Conservation (phyloP, 2,888 invertebrate species). For the Phanerotoma sp. region DNA sequence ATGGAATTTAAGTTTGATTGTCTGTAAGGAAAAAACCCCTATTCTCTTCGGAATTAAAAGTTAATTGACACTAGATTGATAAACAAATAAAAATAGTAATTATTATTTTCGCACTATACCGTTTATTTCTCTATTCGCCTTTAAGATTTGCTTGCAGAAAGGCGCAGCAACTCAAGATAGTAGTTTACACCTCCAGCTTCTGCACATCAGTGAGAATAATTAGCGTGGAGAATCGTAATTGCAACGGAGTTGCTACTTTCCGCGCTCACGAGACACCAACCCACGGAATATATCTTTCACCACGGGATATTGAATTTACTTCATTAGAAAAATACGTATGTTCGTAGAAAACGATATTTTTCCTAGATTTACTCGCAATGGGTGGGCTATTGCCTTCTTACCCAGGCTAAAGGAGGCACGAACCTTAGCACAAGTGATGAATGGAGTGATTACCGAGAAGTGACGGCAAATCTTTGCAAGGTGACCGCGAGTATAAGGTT, state of each 20-base stretch:
- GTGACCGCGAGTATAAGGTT: slow-evolving; percentile 27
- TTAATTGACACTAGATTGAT: too few relatives aligned
- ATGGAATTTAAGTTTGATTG: too few relatives aligned
- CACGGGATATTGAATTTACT: slow-evolving; percentile 31
- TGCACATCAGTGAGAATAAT: slow-evolving; percentile 22
- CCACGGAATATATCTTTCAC: slow-evolving; percentile 22
- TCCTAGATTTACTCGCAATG: slow-evolving; percentile 33
- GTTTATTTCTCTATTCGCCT: too few relatives aligned
- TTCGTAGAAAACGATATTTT: slow-evolving; percentile 9
- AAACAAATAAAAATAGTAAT: too few relatives aligned
- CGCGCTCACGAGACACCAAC: slow-evolving; percentile 8
- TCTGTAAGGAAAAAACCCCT: too few relatives aligned
- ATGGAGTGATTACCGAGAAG: slow-evolving; percentile 51
- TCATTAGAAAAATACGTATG: neutral
- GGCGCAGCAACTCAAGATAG: too few relatives aligned
- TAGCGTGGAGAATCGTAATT: slow-evolving; percentile 27
- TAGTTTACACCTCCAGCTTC: slow-evolving; percentile 3
- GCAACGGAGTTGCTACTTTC: slow-evolving; percentile 19
- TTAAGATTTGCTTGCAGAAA: too few relatives aligned
- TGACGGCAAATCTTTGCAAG: slow-evolving; percentile 24
- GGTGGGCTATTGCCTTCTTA: slow-evolving; percentile 43
- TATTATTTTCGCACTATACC: too few relatives aligned
- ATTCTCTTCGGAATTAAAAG: too few relatives aligned
- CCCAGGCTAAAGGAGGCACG: slow-evolving; percentile 38
- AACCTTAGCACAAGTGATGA: slow-evolving; percentile 49